A percentile compares a stretch with the other conserved stretches of the same genome.
Evolutionary conservation across 1,140 invertebrate genomes (phyloP).

Genomic region (Dreissena rostriformis): DNA sequence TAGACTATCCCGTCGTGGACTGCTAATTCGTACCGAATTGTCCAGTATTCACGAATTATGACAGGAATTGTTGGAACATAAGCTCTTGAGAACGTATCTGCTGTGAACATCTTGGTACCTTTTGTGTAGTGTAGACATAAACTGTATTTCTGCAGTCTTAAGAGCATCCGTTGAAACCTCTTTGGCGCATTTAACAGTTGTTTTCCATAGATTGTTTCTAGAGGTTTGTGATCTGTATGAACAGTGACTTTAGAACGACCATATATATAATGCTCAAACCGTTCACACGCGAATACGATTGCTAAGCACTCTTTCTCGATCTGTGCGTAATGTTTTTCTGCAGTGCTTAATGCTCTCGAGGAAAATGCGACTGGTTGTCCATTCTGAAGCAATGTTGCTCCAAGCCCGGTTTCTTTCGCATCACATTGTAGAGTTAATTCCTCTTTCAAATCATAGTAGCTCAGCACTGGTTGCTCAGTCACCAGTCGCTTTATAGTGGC

Average conservation of each 20-base stretch:
- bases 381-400: constrained; percentile 24
- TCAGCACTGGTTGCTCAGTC: constrained; percentile 36
- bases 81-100: constrained; percentile 68
- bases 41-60: neutral
- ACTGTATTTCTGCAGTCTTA: constrained; percentile 80
- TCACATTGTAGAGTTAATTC: too few species aligned
- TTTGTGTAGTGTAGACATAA: constrained; percentile 77
- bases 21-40: neutral
- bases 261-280: constrained; percentile 81
- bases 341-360: constrained; percentile 54
- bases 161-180: constrained; percentile 59
- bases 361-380: constrained; percentile 62
- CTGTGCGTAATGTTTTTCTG: constrained; percentile 59
- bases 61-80: constrained; percentile 13
- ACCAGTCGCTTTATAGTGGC: constrained; percentile 38
- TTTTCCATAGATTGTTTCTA: constrained; percentile 61
- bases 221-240: constrained; percentile 59
- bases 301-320: constrained; percentile 63
- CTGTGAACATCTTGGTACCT: constrained; percentile 79
- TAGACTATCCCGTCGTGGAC: neutral
- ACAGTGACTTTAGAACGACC: constrained; percentile 67
- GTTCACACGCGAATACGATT: constrained; percentile 77
- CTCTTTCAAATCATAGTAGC: constrained; percentile 56
- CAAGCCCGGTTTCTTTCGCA: constrained; percentile 45
- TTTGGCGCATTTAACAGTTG: constrained; percentile 51